Evolutionary conservation across 53 echinoderm and acorn worm species (phyloP).

Genomic region (Mesocentrotus franciscanus): DNA sequence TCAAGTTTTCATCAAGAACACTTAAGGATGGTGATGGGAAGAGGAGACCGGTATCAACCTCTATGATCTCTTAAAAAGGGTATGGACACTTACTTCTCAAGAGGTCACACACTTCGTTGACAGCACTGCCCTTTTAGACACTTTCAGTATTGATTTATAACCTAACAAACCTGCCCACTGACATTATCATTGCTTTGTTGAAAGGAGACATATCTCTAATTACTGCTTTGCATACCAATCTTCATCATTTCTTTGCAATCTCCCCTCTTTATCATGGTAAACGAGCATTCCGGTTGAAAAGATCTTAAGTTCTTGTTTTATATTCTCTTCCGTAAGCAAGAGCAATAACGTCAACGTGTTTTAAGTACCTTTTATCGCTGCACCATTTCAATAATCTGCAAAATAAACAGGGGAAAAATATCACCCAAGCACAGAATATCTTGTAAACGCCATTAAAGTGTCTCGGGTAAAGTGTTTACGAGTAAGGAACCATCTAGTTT

Average conservation of each 20-base stretch:
- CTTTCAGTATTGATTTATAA: not conserved
- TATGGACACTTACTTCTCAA: slow-evolving; percentile 20
- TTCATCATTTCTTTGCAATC: not conserved
- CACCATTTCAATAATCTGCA: not conserved
- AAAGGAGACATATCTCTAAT: slow-evolving; percentile 1
- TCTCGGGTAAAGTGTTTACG: not conserved
- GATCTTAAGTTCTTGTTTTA: not conserved
- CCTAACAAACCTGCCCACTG: not conserved
- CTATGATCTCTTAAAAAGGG: not conserved
- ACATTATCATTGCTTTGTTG: not conserved
- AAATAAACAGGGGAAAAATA: not conserved
- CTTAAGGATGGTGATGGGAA: not conserved
- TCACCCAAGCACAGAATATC: not conserved
- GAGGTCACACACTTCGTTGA: not conserved
- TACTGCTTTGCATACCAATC: not conserved
- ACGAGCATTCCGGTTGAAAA: not conserved
- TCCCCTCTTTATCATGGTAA: slow-evolving; percentile 11
- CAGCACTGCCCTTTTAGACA: not conserved
- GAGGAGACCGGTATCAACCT: not conserved
- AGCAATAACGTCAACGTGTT: not conserved
- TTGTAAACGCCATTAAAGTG: not conserved
- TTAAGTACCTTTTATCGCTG: slow-evolving; percentile 34
- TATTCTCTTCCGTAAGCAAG: not conserved
- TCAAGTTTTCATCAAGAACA: slow-evolving; percentile 33
- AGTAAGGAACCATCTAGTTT: not conserved